A percentile compares a stretch with the other conserved stretches of the same genome.
phyloP scores from a whole-genome alignment of 2,888 invertebrate species.

The Ornithoptera alexandrae region DNA sequence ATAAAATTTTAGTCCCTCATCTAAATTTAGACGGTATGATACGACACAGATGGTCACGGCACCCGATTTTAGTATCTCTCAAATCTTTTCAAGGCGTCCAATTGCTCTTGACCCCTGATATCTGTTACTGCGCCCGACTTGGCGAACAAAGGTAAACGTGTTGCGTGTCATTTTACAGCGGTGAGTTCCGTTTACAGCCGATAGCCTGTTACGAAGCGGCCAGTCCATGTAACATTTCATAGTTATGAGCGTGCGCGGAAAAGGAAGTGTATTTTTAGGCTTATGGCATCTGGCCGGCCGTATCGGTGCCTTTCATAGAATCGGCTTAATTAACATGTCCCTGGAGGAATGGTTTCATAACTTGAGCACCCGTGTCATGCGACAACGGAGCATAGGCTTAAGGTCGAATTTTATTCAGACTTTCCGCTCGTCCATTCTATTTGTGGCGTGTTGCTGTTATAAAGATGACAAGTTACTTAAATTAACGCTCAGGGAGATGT shows the following conservation, averaged over 20 bases:
- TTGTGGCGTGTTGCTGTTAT: constrained; percentile 43
- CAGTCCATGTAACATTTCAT: constrained; percentile 70
- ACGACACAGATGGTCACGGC: constrained; percentile 75
- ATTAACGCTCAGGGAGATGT: constrained; percentile 33
- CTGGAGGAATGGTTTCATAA: constrained; percentile 62
- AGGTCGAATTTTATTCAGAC: constrained; percentile 36
- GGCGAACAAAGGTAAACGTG: constrained; percentile 45
- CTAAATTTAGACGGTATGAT: constrained; percentile 75
- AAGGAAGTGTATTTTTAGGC: constrained; percentile 77
- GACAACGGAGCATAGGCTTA: constrained; percentile 54
- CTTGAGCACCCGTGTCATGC: constrained; percentile 47
- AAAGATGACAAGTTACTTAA: constrained; percentile 40
- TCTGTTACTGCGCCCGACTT: constrained; percentile 48
- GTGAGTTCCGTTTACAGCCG: constrained; percentile 62
- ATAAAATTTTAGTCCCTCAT: constrained; percentile 67
- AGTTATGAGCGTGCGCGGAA: constrained; percentile 73
- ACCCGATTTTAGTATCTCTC: constrained; percentile 75
- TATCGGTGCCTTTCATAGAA: constrained; percentile 68
- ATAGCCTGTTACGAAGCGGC: constrained; percentile 71
- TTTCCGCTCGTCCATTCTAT: constrained; percentile 37
- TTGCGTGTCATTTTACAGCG: constrained; percentile 50
- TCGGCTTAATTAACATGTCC: constrained; percentile 72
- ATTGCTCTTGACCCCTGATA: constrained; percentile 51
- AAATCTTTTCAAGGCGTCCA: constrained; percentile 68
- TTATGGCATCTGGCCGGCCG: constrained; percentile 68